These are phyloP conservation scores for Pemphigus obesinymphae DNA, from an alignment of 1,140 invertebrate species.

Conservation along the genomic window DNA sequence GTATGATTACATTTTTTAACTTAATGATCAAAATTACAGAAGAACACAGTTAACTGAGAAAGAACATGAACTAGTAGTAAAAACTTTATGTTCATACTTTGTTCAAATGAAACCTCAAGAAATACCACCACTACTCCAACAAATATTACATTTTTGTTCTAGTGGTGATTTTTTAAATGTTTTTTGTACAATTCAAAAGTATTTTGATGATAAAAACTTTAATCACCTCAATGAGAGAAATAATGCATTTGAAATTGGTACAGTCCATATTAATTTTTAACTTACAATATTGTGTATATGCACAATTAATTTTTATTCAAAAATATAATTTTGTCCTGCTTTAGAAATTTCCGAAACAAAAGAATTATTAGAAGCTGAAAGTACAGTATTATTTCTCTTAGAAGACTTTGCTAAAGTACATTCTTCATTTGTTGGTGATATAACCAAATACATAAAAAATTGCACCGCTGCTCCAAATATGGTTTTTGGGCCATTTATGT, in stretches of 20 bases:
- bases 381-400: constrained; percentile 23
- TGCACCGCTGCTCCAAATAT: constrained; percentile 13
- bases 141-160: constrained; percentile 31
- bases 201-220: constrained; percentile 20
- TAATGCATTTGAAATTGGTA: constrained; percentile 3
- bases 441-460: constrained; percentile 31
- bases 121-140: constrained; percentile 21
- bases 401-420: constrained; percentile 31
- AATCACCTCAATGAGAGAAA: background rate
- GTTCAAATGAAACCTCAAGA: constrained; percentile 22
- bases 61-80: constrained; percentile 19
- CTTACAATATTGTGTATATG: background rate
- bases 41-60: constrained; percentile 14
- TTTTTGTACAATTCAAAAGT: constrained; percentile 34
- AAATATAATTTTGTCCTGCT: background rate
- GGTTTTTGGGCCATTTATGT: constrained; percentile 24
- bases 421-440: constrained; percentile 32
- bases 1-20: background rate
- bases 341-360: background rate
- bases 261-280: background rate
- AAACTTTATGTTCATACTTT: constrained; percentile 24
- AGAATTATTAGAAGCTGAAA: constrained; percentile 22
- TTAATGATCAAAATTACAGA: background rate
- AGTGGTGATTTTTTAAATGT: constrained; percentile 35
- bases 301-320: background rate